These are phyloP conservation scores for Drosophila kambysellisi DNA, from an alignment of 2,888 invertebrate genomes.

Conservation along the genomic window DNA sequence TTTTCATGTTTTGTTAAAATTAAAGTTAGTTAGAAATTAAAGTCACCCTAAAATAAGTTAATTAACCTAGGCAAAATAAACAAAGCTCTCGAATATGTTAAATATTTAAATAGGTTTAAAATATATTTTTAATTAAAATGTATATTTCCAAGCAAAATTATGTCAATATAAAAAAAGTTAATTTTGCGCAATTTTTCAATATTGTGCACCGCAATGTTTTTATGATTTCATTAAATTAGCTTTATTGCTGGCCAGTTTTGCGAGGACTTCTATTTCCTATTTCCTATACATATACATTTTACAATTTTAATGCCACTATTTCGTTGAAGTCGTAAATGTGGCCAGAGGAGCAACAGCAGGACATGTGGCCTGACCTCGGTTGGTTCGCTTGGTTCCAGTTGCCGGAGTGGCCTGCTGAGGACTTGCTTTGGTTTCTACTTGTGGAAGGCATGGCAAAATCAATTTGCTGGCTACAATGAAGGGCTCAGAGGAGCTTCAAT, in stretches of 20 bases:
- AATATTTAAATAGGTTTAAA: neutral
- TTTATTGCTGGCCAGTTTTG: slow-evolving; percentile 11
- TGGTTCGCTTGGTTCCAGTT: neutral
- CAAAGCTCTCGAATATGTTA: neutral
- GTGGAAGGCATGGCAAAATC: slow-evolving; percentile 65
- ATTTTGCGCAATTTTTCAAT: slow-evolving; percentile 26
- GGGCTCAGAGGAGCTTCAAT: slow-evolving; percentile 19
- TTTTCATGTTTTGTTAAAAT: neutral
- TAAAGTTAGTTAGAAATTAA: neutral
- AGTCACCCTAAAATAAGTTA: neutral
- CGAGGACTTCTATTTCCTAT: neutral
- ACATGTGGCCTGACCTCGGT: slow-evolving; percentile 22
- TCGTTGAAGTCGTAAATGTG: slow-evolving; percentile 25
- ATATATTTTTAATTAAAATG: neutral
- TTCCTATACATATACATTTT: neutral
- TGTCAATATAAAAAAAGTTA: slow-evolving; percentile 5
- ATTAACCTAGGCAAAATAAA: neutral
- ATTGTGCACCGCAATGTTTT: slow-evolving; percentile 39
- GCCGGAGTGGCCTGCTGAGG: slow-evolving; percentile 3
- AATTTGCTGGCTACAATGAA: slow-evolving; percentile 62
- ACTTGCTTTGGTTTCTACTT: slow-evolving; percentile 33
- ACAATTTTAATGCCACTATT: slow-evolving; percentile 23
- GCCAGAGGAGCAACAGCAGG: slow-evolving; percentile 20
- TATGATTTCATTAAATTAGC: slow-evolving; percentile 52
- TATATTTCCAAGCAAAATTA: neutral